A percentile compares a stretch with the other conserved stretches of the same genome.
phyloP scores from a whole-genome alignment of 37 sponge, comb jelly and placozoan genomes.

The Tethya wilhelma region DNA sequence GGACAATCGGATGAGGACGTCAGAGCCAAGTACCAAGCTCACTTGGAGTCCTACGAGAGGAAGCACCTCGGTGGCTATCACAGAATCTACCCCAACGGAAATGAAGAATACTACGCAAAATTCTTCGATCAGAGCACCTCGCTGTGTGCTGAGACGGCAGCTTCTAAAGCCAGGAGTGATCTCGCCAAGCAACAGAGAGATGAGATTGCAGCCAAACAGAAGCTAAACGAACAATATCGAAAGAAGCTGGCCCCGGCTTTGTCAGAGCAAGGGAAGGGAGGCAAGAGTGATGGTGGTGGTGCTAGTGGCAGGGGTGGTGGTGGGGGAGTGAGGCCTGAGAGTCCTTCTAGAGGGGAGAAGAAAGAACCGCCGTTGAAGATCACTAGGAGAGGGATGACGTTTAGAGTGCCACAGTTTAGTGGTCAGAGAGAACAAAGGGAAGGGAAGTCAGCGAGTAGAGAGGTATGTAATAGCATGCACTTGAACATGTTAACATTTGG shows the following conservation, averaged over 20 bases:
- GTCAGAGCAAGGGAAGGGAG: neutral
- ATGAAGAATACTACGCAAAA: constrained; percentile 73
- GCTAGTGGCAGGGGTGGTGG: no score
- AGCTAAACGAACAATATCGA: constrained; percentile 25
- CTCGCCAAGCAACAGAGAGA: constrained; percentile 69
- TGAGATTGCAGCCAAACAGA: constrained; percentile 67
- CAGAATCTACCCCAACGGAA: constrained; percentile 82
- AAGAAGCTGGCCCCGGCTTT: neutral
- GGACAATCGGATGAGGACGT: constrained; percentile 35
- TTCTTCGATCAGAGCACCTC: constrained; percentile 93
- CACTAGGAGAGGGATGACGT: constrained; percentile 9
- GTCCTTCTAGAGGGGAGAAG: constrained; percentile 22
- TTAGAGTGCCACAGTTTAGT: constrained; percentile 18
- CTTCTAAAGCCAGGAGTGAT: constrained; percentile 85
- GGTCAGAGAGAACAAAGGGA: neutral
- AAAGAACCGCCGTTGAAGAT: no score
- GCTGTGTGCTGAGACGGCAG: constrained; percentile 91
- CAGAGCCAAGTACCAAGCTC: constrained; percentile 48
- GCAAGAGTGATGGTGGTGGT: constrained; percentile 6
- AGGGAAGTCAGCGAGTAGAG: no score
- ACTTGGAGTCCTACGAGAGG: constrained; percentile 61
- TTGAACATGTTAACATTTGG: no score
- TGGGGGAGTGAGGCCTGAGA: constrained; percentile 48
- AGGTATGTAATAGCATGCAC: no score
- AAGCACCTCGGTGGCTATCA: constrained; percentile 74